Base-by-base conservation (phyloP, 1,140 invertebrate genomes). In the Reticulitermes speratus region DNA sequence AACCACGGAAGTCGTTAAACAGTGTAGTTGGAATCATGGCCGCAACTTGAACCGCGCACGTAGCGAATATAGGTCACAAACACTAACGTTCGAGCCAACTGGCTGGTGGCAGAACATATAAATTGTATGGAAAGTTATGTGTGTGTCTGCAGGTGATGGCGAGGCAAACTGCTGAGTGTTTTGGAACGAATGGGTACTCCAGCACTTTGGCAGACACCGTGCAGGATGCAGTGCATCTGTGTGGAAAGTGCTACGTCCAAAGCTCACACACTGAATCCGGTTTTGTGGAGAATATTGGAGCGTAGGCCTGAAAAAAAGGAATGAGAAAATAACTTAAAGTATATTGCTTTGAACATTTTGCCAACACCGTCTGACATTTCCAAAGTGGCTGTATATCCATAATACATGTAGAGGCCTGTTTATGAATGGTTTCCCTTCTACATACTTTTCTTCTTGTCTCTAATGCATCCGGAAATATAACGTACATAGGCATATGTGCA, bases 301-400 rank as follows among this genome's bases (percentile, higher is more conserved):
- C n/a, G n/a, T 30, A 30, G 25, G 0, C 3, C n/a, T 75, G 65
- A n/a, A 25, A 75, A 16, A 75, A 75, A 65, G 3, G n/a, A 30
- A 14, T 7, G 16, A 75, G 65, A 30, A 30, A 30, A 30, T 9
- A 75, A 30, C 65, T 75, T 9, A 11, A 75, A 75, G n/a, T 75
- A 75, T 30, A 75, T 30, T 75, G 65, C 65, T 75, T 9, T 75
- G n/a, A 75, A 75, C 25, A 0, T 75, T 25, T 75, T 75, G 65
- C 65, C 65, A 75, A 75, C 65, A 30, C 65, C 65, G 65, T 30
- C n/a, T 75, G 65, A 75, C 65, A 25, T 75, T 75, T 75, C 65
- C 5, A 30, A 75, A 75, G 65, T 75, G 65, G n/a, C n/a, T 19
- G 25, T n/a, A 30, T 30, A 25, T 75, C 65, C 25, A 75, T 75